Base-by-base conservation (phyloP, 2,888 invertebrate genomes). In the Pemphredon lugubris region DNA sequence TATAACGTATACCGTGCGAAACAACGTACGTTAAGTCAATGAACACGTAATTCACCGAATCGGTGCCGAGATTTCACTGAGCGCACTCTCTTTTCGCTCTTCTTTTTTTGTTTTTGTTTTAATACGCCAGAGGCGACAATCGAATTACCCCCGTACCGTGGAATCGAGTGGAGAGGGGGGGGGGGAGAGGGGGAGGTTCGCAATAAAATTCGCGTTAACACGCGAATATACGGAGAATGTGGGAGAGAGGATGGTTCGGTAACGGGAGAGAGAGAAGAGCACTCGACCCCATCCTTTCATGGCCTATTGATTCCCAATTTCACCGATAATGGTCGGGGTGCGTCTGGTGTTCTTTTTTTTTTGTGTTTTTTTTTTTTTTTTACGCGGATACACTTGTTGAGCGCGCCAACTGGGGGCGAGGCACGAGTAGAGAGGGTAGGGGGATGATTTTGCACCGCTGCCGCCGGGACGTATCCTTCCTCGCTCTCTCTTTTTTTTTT, bases 321-420 rank as follows among this genome's bases (percentile, higher is more conserved):
- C 85, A 77, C 83, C 85, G 84, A 88, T 88, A 88, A 87, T 85
- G 84, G 84, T 77, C 79, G 76, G 75, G 80, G 75, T 37, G 77
- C 48, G 45, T 23, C 58, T n/a, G n/a, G n/a, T n/a, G n/a, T n/a
- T n/a, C n/a, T n/a, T n/a, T n/a, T n/a, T n/a, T n/a, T n/a, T n/a
- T n/a, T n/a, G n/a, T n/a, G n/a, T n/a, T n/a, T n/a, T n/a, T n/a
- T n/a, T n/a, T n/a, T n/a, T n/a, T 65, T 82, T 84, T 87, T 83
- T 79, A 84, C 77, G 85, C 83, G 84, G 83, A 87, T 88, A 88
- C 89, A 89, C 89, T 89, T 89, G 89, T 89, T 89, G 89, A 89
- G 84, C 88, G 85, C 65, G 54, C 30, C 39, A 44, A 64, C 44
- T 45, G 59, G 39, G 5, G 50, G 39, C 34, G 44, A 20, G 11